phyloP scores from a whole-genome alignment of 2,888 invertebrate species.

The Anticlea derivata region DNA sequence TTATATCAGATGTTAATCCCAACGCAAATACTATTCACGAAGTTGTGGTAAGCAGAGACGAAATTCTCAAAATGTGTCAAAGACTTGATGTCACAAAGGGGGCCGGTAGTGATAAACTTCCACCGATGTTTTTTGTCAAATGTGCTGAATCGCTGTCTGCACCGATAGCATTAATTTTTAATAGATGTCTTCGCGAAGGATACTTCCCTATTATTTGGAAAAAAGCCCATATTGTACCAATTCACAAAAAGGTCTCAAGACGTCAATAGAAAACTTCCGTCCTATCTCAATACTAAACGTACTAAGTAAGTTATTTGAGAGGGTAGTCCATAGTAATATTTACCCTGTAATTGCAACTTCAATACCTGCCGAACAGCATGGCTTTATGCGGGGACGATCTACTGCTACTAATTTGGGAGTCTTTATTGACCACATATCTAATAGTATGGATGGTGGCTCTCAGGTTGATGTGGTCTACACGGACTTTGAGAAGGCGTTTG shows the following conservation, averaged over 20 bases:
- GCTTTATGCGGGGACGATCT: no score
- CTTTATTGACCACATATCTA: no score
- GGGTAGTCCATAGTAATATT: no score
- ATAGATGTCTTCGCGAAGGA: slow-evolving; percentile 18
- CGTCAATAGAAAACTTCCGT: slow-evolving; percentile 24
- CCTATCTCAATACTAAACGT: slow-evolving; percentile 9
- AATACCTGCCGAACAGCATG: no score
- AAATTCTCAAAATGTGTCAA: not conserved
- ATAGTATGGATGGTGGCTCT: no score
- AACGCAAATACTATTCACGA: not conserved
- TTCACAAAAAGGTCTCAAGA: slow-evolving; percentile 30
- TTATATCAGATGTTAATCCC: not conserved
- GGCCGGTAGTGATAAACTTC: slow-evolving; percentile 24
- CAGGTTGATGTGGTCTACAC: no score
- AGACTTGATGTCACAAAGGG: slow-evolving; percentile 12
- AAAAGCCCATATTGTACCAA: slow-evolving; percentile 25
- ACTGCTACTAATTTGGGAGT: no score
- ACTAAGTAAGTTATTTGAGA: not conserved
- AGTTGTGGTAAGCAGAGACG: not conserved
- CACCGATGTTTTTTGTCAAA: slow-evolving; percentile 21
- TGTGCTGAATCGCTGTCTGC: slow-evolving; percentile 17
- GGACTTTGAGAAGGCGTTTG: no score
- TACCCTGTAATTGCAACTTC: no score
- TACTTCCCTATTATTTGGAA: slow-evolving; percentile 25
- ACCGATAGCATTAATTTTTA: slow-evolving; percentile 21